Evolutionary conservation across 2,888 invertebrate species (phyloP).

Genomic region (Hyalella azteca): DNA sequence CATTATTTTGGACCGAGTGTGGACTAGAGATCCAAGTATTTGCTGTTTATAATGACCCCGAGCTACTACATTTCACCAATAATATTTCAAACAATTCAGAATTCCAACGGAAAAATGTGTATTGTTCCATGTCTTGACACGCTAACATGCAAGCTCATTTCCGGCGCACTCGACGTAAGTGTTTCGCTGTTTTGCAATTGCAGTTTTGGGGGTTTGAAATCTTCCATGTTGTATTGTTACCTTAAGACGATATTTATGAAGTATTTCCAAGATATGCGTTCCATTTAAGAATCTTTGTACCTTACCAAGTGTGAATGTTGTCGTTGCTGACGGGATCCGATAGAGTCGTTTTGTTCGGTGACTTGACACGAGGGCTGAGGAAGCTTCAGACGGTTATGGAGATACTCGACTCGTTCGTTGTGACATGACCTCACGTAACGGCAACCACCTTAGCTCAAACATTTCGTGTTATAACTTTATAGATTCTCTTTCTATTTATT

Average conservation of each 20-base stretch:
- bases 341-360: not conserved
- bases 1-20: no score
- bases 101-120: no score
- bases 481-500: constrained; percentile 50
- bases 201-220: constrained; percentile 20
- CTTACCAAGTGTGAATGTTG: constrained; percentile 54
- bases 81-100: no score
- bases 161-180: not conserved
- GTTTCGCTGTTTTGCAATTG: constrained; percentile 16
- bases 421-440: constrained; percentile 49
- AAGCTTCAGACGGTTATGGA: not conserved
- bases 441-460: constrained; percentile 48
- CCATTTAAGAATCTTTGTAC: constrained; percentile 56
- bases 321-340: constrained; percentile 39
- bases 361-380: not conserved
- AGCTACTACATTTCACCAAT: no score
- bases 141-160: no score
- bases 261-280: constrained; percentile 47
- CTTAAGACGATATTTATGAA: constrained; percentile 24
- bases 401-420: not conserved
- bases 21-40: no score
- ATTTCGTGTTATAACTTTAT: constrained; percentile 58
- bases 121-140: no score
- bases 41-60: no score
- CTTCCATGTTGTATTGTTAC: constrained; percentile 32